phyloP scores from a whole-genome alignment of 2,888 invertebrate genomes.

The Scrobipalpa costella region DNA sequence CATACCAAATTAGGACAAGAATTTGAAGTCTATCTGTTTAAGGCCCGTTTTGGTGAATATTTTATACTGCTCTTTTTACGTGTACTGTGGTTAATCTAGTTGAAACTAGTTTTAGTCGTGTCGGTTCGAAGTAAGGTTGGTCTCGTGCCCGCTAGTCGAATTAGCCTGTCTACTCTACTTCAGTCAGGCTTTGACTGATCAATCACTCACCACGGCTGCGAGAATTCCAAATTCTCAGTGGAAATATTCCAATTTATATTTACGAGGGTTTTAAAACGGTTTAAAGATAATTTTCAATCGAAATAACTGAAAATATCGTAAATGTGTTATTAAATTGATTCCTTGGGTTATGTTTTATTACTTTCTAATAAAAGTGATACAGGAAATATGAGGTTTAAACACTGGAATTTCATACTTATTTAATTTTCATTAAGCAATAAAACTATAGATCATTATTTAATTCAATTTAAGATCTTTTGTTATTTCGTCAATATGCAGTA shows the following conservation, averaged over 20 bases:
- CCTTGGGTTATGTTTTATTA: neutral
- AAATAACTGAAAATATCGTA: neutral
- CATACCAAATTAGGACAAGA: no score
- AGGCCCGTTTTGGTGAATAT: neutral
- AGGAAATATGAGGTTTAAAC: no score
- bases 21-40: no score
- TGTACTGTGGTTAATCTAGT: neutral
- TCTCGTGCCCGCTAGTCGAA: neutral
- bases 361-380: neutral
- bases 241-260: conserved; percentile 1
- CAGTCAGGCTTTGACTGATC: conserved; percentile 2
- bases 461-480: neutral
- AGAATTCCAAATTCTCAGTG: neutral
- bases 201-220: neutral
- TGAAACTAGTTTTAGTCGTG: neutral
- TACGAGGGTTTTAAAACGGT: conserved; percentile 5
- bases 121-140: neutral
- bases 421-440: no score
- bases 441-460: no score
- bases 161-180: conserved; percentile 8
- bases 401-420: no score
- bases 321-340: neutral
- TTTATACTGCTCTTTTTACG: neutral
- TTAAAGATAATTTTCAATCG: neutral
- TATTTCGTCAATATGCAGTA: neutral